Base-by-base conservation (phyloP, 1,140 invertebrate species). In the Pararge aegeria region DNA sequence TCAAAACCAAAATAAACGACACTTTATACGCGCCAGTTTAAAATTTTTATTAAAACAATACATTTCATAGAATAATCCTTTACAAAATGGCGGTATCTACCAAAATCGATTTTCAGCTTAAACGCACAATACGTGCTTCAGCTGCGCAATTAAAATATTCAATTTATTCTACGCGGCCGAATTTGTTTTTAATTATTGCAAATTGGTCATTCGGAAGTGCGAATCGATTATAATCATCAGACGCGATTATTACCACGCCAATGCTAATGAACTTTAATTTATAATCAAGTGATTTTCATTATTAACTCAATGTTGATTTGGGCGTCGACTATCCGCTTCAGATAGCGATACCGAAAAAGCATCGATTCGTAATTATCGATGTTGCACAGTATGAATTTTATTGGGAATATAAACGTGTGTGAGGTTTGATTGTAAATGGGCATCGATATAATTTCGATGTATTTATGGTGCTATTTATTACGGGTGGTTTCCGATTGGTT, bases 111-210 rank as follows among this genome's bases (percentile, higher is more conserved):
- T 75, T 61, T 38, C 55, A 64, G 58, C 60, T 64, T 64, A 61
- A 70, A 66, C 61, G 58, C 59, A 61, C 57, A 54, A 53, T 49
- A 46, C 57, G 59, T 48, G 46, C 60, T 55, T 44, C 53, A 44
- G 50, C 57, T 68, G 62, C 53, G 53, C 67, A 64, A 69, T 69
- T 67, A 66, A 71, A 72, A 69, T 68, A 75, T 67, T 75, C 64
- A 69, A 72, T 75, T 69, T 57, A 73, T 69, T 61, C 51, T 52
- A 49, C 15, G 30, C 15, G 30, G 27, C 0, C 29, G 44, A 56
- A 49, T 64, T 64, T 61, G 61, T 61, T 46, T 66, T 67, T 65
- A 70, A 73, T 70, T 70, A 64, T 57, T 48, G 46, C 48, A 30
- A 46, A 57, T 61, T 55, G 21, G 56, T 57, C 48, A 53, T 38